phyloP scores from a whole-genome alignment of 2,113 vertebrate genomes.

The Numenius arquata region DNA sequence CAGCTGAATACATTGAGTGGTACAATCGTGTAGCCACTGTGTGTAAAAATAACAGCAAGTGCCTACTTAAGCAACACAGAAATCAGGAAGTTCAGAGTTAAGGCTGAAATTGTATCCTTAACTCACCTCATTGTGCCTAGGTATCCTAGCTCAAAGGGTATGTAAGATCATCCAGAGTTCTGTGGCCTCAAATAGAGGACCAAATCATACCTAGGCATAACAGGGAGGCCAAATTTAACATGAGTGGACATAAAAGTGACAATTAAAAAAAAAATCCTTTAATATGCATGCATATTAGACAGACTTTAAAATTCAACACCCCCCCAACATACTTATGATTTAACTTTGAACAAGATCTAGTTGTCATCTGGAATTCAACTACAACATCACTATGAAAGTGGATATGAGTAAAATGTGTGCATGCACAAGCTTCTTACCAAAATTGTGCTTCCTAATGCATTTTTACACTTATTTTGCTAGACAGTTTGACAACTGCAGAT shows the following conservation, averaged over 20 bases:
- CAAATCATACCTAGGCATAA: conserved; percentile 69
- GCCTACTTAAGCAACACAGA: conserved; percentile 6
- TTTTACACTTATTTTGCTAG: not conserved
- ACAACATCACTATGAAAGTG: not conserved
- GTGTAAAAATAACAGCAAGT: not conserved
- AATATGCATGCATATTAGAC: conserved; percentile 41
- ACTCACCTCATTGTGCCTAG: conserved; percentile 67
- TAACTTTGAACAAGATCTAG: not conserved
- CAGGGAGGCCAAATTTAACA: conserved; percentile 64
- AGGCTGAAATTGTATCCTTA: conserved; percentile 61
- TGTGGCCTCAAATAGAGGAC: conserved; percentile 55
- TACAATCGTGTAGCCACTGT: not conserved
- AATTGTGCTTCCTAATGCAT: not conserved
- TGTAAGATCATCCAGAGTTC: conserved; percentile 65
- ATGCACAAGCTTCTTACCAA: not conserved
- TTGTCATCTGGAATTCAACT: not conserved
- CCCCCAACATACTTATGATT: not conserved
- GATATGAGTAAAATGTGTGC: not conserved
- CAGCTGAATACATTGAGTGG: not conserved
- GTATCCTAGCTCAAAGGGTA: conserved; percentile 69
- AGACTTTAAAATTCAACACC: not conserved
- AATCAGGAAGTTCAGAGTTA: conserved; percentile 59
- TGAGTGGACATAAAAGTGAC: conserved; percentile 31
- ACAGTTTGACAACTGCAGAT: not conserved
- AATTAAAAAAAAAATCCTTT: not conserved